A percentile compares a stretch with the other conserved stretches of the same genome.
Conservation (phyloP, 1,140 invertebrate genomes). For the Anthonomus grandis region DNA sequence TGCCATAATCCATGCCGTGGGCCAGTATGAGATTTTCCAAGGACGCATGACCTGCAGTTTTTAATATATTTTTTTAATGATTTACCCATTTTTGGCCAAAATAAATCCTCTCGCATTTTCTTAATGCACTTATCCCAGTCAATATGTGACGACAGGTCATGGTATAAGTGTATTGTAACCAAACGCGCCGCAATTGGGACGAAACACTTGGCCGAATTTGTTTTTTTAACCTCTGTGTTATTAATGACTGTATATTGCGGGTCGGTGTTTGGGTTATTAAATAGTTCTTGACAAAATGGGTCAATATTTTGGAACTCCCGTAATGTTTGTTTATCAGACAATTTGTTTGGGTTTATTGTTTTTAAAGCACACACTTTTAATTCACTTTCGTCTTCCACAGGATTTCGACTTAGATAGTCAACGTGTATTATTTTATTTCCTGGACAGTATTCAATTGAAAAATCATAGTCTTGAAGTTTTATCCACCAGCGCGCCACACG, state of each 20-base stretch:
- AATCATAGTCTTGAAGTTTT: no score
- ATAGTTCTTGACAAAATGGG: neutral
- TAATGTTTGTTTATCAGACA: no score
- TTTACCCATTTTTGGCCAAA: constrained; percentile 17
- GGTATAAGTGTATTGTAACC: constrained; percentile 9
- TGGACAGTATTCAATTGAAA: neutral
- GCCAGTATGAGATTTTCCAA: constrained; percentile 19
- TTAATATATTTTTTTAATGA: constrained; percentile 17
- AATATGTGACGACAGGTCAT: constrained; percentile 11
- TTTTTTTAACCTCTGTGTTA: constrained; percentile 8
- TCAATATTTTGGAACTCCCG: constrained; percentile 7
- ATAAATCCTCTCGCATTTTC: constrained; percentile 10
- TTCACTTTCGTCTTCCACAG: neutral
- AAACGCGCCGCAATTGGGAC: constrained; percentile 13
- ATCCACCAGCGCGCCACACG: constrained; percentile 34
- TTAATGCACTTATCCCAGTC: constrained; percentile 7
- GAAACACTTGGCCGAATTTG: constrained; percentile 15
- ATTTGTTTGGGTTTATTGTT: no score
- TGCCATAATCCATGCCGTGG: no score
- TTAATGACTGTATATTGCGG: constrained; percentile 4
- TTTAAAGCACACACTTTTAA: constrained; percentile 1
- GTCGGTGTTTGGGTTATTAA: neutral
- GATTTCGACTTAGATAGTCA: no score
- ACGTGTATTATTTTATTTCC: constrained; percentile 23
- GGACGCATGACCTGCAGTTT: constrained; percentile 7